Conservation (phyloP, 2,113 vertebrate species). For the Platysteira castanea region DNA sequence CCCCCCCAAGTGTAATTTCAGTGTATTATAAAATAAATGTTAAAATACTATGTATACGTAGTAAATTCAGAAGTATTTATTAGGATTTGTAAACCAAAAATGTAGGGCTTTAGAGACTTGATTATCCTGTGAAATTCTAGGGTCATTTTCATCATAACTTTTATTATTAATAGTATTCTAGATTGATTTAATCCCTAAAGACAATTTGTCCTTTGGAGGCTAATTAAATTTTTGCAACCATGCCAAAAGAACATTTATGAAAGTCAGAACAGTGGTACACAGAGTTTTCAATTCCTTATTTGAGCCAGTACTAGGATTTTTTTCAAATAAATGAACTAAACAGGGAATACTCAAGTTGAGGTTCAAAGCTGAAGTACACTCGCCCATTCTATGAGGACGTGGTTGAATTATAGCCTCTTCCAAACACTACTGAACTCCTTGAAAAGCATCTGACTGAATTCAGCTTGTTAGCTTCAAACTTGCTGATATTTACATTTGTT, state of each 20-base stretch:
- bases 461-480: neutral
- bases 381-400: neutral
- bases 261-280: constrained; percentile 44
- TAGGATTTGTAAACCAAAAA: neutral
- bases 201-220: constrained; percentile 70
- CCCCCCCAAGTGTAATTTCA: neutral
- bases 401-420: neutral
- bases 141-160: constrained; percentile 26
- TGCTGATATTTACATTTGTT: neutral
- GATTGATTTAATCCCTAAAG: constrained; percentile 66
- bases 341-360: neutral
- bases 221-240: constrained; percentile 69
- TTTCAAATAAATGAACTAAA: neutral
- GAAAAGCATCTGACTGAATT: neutral
- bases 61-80: neutral
- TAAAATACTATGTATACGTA: neutral
- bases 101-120: neutral
- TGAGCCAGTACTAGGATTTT: constrained; percentile 1
- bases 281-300: constrained; percentile 22
- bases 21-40: neutral
- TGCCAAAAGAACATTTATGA: constrained; percentile 67
- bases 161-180: constrained; percentile 40
- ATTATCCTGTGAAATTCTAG: constrained; percentile 23
- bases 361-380: neutral
- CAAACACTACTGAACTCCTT: neutral